Base-by-base conservation (phyloP, 2,797 vertebrate species). In the Aythya fuligula region DNA sequence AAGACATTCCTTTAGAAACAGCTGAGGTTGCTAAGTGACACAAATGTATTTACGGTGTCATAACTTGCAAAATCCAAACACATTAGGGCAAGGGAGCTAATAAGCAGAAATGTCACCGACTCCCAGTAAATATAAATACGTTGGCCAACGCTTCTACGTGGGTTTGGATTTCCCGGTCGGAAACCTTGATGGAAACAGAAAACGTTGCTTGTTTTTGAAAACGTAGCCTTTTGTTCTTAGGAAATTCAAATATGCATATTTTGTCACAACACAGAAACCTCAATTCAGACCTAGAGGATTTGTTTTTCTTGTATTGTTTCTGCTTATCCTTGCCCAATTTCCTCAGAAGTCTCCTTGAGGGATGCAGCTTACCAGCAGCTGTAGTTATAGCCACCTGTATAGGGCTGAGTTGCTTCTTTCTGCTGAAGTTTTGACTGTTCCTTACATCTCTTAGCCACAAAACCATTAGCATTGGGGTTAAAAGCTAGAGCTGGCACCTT, bases 1-100 rank as follows among this genome's bases (percentile, higher is more conserved):
- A 97, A 94, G 93, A 47, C 87, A 91, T 96, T 93, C 91, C 89
- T 96, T 79, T 76, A 77, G 83, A 94, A 94, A 80, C 83, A 95
- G 80, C 92, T 70, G 87, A 91, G 80, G 93, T 96, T 97, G 93
- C 95, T 96, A 95, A 96, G 96, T 96, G 94, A 96, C 81, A 95
- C 74, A 77, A 81, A 84, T 94, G 47, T 91, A 67, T 93, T 96
- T 96, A 87, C 91, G 81, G 77, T 96, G 89, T 76, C 90, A 86
- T 81, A 87, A 92, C 87, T 89, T 74, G 56, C 64, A 89, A 92
- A 95, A 93, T 58, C 89, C 85, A 87, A 88, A 75, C 54, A 61
- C 61, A 81, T 77, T 76, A 77, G 76, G 89, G 30, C 30, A 16
- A 61, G 32, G 51, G 56, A 72, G 74, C 83, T 90, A 82, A 94